Percentiles rank a stretch among this genome's conserved stretches.
These are phyloP conservation scores for Aphaenogaster rudis DNA, from an alignment of 1,140 invertebrate genomes.

Conservation along the genomic window DNA sequence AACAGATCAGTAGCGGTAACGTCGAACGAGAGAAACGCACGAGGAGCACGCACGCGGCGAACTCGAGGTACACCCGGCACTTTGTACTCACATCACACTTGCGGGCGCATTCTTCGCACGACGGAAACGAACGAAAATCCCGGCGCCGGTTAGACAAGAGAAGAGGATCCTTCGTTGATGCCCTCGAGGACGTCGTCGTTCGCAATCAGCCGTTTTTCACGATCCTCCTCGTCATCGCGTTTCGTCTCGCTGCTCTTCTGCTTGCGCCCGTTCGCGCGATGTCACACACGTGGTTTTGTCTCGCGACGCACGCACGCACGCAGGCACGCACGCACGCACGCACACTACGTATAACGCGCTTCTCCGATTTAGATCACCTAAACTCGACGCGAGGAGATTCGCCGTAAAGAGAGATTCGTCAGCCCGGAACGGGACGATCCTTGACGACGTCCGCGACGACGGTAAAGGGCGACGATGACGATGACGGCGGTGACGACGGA, in stretches of 20 bases:
- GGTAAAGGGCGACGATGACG: conserved; percentile 19
- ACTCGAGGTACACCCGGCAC: conserved; percentile 4
- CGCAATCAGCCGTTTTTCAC: conserved; percentile 49
- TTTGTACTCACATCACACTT: conserved; percentile 64
- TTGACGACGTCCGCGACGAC: conserved; percentile 34
- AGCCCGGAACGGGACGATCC: neutral
- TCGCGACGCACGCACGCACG: neutral
- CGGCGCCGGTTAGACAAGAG: neutral
- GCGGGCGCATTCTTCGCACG: conserved; percentile 13
- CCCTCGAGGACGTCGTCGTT: conserved; percentile 10
- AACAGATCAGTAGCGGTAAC: conserved; percentile 67
- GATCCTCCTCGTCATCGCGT: conserved; percentile 36
- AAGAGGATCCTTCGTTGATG: neutral
- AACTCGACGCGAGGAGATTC: neutral
- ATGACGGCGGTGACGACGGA: conserved; percentile 40
- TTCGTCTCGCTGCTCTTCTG: neutral
- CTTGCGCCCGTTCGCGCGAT: neutral
- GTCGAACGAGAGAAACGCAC: conserved; percentile 67
- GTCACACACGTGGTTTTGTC: conserved; percentile 52
- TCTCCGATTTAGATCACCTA: conserved; percentile 10
- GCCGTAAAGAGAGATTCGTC: neutral
- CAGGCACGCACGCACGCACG: neutral
- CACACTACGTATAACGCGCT: neutral
- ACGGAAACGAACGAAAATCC: neutral
- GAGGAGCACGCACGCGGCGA: neutral